Conservation (phyloP, 2,113 vertebrate species). For the Sapajus apella region DNA sequence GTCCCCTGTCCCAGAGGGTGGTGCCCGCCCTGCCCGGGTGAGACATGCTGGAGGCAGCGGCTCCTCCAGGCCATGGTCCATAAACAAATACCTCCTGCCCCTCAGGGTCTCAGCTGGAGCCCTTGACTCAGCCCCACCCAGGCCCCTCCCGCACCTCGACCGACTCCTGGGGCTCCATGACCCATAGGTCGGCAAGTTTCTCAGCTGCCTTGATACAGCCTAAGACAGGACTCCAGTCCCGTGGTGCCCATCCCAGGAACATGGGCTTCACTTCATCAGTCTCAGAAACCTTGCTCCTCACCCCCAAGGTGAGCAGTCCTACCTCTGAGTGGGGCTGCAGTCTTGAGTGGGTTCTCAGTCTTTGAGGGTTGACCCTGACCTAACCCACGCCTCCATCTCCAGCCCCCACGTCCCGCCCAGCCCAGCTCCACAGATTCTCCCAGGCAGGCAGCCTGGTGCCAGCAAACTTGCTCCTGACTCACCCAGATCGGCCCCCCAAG, state of each 20-base stretch:
- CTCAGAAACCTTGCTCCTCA: not conserved
- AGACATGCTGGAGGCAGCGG: too few species aligned
- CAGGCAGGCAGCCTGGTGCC: too few species aligned
- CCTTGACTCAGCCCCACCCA: too few species aligned
- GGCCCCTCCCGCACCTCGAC: not conserved
- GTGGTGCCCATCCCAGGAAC: not conserved
- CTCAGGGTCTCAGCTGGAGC: too few species aligned
- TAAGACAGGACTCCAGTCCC: not conserved
- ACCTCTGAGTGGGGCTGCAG: too few species aligned
- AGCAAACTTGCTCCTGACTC: not conserved
- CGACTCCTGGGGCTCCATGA: not conserved
- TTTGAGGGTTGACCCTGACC: not conserved
- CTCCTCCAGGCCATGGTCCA: not conserved
- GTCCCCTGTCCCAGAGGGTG: not conserved
- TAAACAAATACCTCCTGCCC: not conserved
- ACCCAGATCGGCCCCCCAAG: not conserved
- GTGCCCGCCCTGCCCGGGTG: not conserved
- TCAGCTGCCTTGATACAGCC: not conserved
- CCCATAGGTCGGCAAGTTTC: not conserved
- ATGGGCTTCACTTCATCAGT: not conserved
- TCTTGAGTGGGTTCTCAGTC: not conserved
- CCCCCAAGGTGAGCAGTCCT: not conserved
- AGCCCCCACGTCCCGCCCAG: rapidly evolving
- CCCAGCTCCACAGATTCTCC: not conserved
- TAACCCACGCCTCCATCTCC: too few species aligned